phyloP scores from a whole-genome alignment of 2,888 invertebrate species.

The Pherbina coryleti region DNA sequence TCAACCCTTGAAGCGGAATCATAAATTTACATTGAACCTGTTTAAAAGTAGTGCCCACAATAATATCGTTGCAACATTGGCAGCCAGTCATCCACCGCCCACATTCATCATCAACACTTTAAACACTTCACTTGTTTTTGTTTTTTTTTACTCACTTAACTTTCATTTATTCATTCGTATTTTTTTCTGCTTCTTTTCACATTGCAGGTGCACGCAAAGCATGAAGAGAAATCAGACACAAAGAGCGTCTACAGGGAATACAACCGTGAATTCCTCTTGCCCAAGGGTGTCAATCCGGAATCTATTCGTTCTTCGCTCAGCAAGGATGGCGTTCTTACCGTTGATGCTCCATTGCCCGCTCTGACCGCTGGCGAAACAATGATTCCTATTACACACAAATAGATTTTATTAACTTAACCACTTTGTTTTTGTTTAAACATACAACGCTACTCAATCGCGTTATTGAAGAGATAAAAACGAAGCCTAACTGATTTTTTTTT shows the following conservation, averaged over 20 bases:
- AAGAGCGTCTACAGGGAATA: conserved; percentile 98
- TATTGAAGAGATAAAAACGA: not conserved
- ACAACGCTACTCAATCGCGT: not conserved
- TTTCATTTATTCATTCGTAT: not conserved
- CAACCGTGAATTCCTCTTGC: conserved; percentile 96
- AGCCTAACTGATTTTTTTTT: conserved; percentile 12
- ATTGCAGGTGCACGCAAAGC: conserved; percentile 94
- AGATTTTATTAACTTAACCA: conserved; percentile 33
- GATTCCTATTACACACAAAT: conserved; percentile 70
- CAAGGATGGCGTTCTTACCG: conserved; percentile 95
- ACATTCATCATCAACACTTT: not conserved
- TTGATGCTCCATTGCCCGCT: conserved; percentile 95
- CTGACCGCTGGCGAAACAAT: conserved; percentile 69
- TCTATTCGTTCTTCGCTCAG: conserved; percentile 95
- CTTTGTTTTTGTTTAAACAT: conserved; percentile 30
- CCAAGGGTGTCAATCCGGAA: conserved; percentile 97
- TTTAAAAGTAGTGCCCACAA: not conserved
- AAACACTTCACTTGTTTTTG: not conserved
- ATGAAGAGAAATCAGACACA: conserved; percentile 97
- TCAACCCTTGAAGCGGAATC: not conserved
- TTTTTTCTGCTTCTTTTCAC: conserved; percentile 43
- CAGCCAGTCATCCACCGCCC: not conserved
- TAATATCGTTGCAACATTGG: not conserved
- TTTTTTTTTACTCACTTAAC: not conserved
- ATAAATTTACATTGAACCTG: not conserved